Evolutionary conservation across 2,888 invertebrate species (phyloP).

Genomic region (Lasioglossum malachurum): DNA sequence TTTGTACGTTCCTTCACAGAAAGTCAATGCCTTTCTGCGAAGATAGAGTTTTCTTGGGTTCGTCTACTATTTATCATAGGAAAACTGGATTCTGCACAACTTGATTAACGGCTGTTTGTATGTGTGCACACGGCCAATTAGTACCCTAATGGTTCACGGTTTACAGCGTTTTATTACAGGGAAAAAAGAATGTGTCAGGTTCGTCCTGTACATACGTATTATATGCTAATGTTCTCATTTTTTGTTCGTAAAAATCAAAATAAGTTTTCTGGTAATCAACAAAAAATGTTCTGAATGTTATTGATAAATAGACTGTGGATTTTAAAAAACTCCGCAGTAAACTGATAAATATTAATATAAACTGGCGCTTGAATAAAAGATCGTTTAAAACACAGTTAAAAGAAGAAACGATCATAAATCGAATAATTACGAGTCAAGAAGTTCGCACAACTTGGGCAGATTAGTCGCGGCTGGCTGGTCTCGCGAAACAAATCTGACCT

Average conservation of each 20-base stretch:
- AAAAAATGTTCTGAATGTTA: neutral
- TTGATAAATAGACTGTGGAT: neutral
- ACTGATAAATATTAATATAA: neutral
- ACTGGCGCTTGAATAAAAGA: neutral
- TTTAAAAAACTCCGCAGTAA: neutral
- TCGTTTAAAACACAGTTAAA: neutral
- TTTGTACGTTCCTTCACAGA: neutral
- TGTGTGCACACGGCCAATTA: neutral
- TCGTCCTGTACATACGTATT: neutral
- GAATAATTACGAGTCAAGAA: neutral
- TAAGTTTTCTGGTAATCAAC: neutral
- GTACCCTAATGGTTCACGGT: neutral
- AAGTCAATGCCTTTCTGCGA: neutral
- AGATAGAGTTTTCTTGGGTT: neutral
- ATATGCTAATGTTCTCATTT: neutral
- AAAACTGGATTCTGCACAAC: neutral
- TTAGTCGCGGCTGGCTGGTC: neutral
- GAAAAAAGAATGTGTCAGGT: neutral
- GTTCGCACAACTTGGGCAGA: neutral
- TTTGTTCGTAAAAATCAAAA: neutral
- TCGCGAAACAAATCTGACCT: slow-evolving; percentile 12
- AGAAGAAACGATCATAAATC: neutral
- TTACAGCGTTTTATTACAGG: neutral
- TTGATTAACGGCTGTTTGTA: neutral
- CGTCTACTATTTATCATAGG: neutral